phyloP scores from a whole-genome alignment of 2,797 vertebrate genomes.

The Anguilla obscura region DNA sequence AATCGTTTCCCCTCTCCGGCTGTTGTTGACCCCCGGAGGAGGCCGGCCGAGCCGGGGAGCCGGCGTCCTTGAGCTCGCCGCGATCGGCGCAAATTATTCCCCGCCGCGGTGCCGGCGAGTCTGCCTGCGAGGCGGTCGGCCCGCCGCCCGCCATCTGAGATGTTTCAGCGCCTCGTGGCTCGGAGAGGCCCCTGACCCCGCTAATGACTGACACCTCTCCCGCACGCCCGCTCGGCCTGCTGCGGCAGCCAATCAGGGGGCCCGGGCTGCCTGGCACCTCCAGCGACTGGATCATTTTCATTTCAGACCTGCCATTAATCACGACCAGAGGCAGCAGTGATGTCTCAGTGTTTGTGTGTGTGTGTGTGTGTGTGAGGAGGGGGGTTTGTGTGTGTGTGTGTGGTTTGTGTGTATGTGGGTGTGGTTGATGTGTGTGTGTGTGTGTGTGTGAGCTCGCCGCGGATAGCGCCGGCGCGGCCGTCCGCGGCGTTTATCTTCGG shows the following conservation, averaged over 20 bases:
- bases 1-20: conserved; percentile 37
- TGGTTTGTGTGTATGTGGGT: not conserved
- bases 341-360: not conserved
- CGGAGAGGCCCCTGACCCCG: conserved; percentile 28
- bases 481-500: conserved; percentile 78
- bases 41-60: conserved; percentile 37
- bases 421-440: not conserved
- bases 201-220: conserved; percentile 57
- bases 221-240: conserved; percentile 51
- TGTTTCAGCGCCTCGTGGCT: conserved; percentile 27
- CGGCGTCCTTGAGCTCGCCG: conserved; percentile 48
- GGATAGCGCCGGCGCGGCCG: conserved; percentile 71
- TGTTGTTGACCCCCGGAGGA: conserved; percentile 41
- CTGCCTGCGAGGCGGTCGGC: conserved; percentile 48
- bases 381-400: not conserved
- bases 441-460: conserved; percentile 59
- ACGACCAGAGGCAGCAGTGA: conserved; percentile 43
- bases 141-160: conserved; percentile 34
- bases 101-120: conserved; percentile 36
- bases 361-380: not conserved
- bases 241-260: conserved; percentile 62
- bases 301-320: conserved; percentile 65
- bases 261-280: conserved; percentile 47
- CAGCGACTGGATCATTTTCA: conserved; percentile 58
- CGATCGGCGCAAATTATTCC: conserved; percentile 39